These are phyloP conservation scores for Macropus fuliginosus DNA, from an alignment of 2,797 vertebrate species.

Conservation along the genomic window DNA sequence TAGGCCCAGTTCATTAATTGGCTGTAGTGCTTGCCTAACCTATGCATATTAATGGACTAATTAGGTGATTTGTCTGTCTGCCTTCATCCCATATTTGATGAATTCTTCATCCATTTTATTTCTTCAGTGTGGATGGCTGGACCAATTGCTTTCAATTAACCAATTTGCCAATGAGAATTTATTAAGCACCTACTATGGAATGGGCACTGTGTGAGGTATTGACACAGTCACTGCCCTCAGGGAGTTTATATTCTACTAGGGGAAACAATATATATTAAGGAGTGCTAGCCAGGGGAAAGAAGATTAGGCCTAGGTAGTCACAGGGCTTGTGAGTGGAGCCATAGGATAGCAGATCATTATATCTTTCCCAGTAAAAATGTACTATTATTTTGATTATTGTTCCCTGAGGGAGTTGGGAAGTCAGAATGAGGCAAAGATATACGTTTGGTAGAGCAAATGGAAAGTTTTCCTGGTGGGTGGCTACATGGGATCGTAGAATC, in stretches of 20 bases:
- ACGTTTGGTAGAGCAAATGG: not conserved
- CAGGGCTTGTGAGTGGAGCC: not conserved
- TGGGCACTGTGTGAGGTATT: not conserved
- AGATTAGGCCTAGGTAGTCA: not conserved
- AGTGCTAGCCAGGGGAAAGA: not conserved
- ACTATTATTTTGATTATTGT: not conserved
- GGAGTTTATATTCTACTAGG: not conserved
- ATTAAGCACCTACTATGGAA: not conserved
- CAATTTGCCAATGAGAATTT: not conserved
- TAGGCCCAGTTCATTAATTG: not conserved
- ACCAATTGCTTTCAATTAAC: not conserved
- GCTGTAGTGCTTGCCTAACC: not conserved
- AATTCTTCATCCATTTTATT: not conserved
- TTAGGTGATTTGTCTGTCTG: not conserved
- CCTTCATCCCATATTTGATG: not conserved
- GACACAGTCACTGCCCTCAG: not conserved
- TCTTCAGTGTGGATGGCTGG: not conserved
- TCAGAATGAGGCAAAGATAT: not conserved
- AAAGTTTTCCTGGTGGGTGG: not conserved
- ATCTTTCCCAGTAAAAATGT: not conserved
- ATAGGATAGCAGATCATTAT: not conserved
- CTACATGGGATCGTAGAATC: not conserved
- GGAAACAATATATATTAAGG: not conserved
- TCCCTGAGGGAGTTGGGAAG: not conserved
- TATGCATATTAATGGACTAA: not conserved